A percentile compares a stretch with the other conserved stretches of the same genome.
Evolutionary conservation across 2,888 invertebrate species (phyloP).

Genomic region (Drosophila pegasa): DNA sequence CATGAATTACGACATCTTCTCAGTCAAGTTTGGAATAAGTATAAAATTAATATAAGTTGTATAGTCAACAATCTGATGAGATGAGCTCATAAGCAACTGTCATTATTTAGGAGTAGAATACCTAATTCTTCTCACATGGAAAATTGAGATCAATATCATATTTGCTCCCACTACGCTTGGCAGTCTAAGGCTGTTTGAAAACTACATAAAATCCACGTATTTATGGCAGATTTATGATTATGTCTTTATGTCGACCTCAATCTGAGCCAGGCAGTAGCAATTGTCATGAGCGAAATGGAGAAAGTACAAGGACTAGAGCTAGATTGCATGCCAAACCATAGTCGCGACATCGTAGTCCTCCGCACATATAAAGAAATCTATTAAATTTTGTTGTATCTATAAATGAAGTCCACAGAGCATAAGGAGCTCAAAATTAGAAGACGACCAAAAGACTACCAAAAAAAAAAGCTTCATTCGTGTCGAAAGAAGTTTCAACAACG

Average conservation of each 20-base stretch:
- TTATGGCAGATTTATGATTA: conserved; percentile 39
- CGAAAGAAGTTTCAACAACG: conserved; percentile 74
- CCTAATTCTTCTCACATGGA: neutral
- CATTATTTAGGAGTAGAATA: neutral
- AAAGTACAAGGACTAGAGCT: conserved; percentile 31
- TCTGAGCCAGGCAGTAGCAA: conserved; percentile 12
- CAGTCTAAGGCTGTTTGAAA: neutral
- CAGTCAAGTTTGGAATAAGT: too few species aligned
- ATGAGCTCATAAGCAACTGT: neutral
- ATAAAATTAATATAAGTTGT: too few species aligned
- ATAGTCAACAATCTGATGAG: too few species aligned
- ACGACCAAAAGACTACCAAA: conserved; percentile 16
- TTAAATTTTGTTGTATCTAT: conserved; percentile 44
- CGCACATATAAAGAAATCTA: conserved; percentile 36
- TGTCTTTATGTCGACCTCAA: conserved; percentile 52
- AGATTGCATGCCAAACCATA: conserved; percentile 66
- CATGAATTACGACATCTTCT: too few species aligned
- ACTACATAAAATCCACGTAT: neutral
- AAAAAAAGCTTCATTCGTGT: conserved; percentile 58
- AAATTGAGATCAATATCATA: neutral
- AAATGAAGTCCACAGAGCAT: conserved; percentile 52
- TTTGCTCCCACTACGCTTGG: neutral
- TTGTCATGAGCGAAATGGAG: conserved; percentile 43
- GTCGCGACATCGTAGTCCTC: conserved; percentile 38
- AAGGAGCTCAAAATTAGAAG: conserved; percentile 64